phyloP scores from a whole-genome alignment of 1,140 invertebrate genomes.

The Nasonia giraulti region DNA sequence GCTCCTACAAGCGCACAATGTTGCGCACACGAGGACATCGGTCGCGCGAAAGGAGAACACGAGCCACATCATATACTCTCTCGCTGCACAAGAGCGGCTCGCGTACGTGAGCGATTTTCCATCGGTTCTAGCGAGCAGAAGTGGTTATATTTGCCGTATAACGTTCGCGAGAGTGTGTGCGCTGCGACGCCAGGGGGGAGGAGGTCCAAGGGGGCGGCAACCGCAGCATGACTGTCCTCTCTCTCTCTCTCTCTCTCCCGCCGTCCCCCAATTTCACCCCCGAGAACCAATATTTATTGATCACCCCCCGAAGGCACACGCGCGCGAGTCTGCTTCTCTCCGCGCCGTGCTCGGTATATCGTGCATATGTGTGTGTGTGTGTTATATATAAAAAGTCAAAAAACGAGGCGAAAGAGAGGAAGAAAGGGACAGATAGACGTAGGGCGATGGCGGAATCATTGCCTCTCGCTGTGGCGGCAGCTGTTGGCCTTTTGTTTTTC shows the following conservation, averaged over 20 bases:
- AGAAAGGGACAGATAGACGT: neutral
- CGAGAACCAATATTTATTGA: slow-evolving; percentile 74
- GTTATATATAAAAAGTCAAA: slow-evolving; percentile 31
- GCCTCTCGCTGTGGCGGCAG: neutral
- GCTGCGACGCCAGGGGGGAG: neutral
- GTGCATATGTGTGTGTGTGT: neutral
- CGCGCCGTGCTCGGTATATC: neutral
- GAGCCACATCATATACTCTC: neutral
- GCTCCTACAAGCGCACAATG: slow-evolving; percentile 21
- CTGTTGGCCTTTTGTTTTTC: slow-evolving; percentile 41
- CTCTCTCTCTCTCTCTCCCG: slow-evolving; percentile 28
- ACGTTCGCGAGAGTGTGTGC: neutral
- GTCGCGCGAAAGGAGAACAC: slow-evolving; percentile 28
- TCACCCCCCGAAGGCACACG: slow-evolving; percentile 59
- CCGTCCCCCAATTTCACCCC: slow-evolving; percentile 68
- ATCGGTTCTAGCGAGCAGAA: slow-evolving; percentile 63
- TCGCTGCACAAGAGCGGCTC: neutral
- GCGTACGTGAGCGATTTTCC: slow-evolving; percentile 66
- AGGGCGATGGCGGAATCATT: slow-evolving; percentile 5
- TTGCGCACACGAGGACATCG: slow-evolving; percentile 8
- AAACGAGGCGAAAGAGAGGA: slow-evolving; percentile 2
- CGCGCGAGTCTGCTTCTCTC: neutral
- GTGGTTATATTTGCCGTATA: slow-evolving; percentile 68
- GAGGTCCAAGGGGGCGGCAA: slow-evolving; percentile 69
- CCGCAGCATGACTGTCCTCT: slow-evolving; percentile 71